A percentile compares a stretch with the other conserved stretches of the same genome.
phyloP scores from a whole-genome alignment of 30 jellyfish, hydroid and myxozoan species.

The Pelagia noctiluca region DNA sequence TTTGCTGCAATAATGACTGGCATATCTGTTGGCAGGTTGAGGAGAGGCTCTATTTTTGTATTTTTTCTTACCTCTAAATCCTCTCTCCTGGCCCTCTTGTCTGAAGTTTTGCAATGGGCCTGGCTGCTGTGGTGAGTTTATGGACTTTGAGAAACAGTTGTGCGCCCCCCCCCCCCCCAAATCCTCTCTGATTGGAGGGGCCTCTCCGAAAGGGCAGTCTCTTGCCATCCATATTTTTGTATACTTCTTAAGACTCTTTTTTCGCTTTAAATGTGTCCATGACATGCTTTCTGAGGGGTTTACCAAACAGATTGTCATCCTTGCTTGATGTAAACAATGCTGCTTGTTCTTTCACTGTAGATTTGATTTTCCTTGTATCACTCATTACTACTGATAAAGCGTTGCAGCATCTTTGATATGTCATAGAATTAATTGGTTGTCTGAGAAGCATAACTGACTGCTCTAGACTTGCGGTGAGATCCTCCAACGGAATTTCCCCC shows the following conservation, averaged over 20 bases:
- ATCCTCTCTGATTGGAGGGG: not conserved
- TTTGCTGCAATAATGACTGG: not conserved
- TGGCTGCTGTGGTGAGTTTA: not conserved
- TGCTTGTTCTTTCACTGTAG: constrained; percentile 10
- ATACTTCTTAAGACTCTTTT: constrained; percentile 9
- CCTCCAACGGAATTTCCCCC: not conserved
- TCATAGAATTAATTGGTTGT: not conserved
- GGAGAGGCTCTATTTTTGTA: not conserved
- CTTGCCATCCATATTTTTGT: not conserved
- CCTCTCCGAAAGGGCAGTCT: not conserved
- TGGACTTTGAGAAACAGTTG: not conserved
- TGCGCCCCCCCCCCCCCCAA: constrained; percentile 11
- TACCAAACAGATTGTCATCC: not conserved
- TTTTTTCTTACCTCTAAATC: not conserved
- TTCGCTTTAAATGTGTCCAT: constrained; percentile 18
- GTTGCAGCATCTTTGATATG: not conserved
- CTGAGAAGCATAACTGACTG: not conserved
- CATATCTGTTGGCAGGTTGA: not conserved
- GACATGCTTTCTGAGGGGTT: constrained; percentile 11
- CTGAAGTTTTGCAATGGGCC: not conserved
- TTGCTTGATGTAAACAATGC: not conserved
- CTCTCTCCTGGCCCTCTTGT: constrained; percentile 8
- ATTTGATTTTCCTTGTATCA: not conserved
- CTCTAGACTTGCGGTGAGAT: not conserved
- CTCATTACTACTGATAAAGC: not conserved